Conservation (phyloP, 2,888 invertebrate species). For the Rhabditoides inermis region DNA sequence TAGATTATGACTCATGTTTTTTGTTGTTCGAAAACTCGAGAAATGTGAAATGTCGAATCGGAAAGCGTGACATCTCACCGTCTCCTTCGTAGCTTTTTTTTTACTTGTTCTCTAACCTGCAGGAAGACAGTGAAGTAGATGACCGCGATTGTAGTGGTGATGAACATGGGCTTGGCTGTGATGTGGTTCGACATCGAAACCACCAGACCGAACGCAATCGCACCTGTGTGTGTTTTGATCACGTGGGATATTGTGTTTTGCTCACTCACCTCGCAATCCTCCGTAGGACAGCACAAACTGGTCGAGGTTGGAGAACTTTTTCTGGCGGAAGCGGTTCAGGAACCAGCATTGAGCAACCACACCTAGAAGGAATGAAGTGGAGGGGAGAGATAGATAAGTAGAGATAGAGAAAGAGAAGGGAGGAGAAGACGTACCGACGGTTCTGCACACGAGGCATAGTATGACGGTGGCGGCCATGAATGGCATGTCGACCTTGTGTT, state of each 20-base stretch:
- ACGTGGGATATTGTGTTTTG: too few species aligned
- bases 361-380: constrained; percentile 64
- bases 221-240: too few species aligned
- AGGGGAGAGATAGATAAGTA: too few species aligned
- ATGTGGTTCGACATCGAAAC: constrained; percentile 75
- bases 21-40: too few species aligned
- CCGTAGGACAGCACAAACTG: constrained; percentile 89
- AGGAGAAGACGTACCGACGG: too few species aligned
- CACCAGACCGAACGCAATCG: constrained; percentile 86
- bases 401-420: too few species aligned
- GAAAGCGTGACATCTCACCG: too few species aligned
- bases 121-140: constrained; percentile 97
- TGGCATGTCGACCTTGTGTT: constrained; percentile 84
- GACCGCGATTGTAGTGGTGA: constrained; percentile 94
- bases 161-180: constrained; percentile 73
- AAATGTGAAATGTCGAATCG: too few species aligned
- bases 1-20: too few species aligned
- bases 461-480: constrained; percentile 82
- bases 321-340: constrained; percentile 75
- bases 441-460: constrained; percentile 81
- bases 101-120: too few species aligned
- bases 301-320: constrained; percentile 53
- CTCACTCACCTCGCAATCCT: constrained; percentile 86
- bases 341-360: constrained; percentile 80
- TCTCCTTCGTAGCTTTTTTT: too few species aligned